Evolutionary conservation across 2,797 vertebrate species (phyloP).

Genomic region (Acanthurus lineatus): DNA sequence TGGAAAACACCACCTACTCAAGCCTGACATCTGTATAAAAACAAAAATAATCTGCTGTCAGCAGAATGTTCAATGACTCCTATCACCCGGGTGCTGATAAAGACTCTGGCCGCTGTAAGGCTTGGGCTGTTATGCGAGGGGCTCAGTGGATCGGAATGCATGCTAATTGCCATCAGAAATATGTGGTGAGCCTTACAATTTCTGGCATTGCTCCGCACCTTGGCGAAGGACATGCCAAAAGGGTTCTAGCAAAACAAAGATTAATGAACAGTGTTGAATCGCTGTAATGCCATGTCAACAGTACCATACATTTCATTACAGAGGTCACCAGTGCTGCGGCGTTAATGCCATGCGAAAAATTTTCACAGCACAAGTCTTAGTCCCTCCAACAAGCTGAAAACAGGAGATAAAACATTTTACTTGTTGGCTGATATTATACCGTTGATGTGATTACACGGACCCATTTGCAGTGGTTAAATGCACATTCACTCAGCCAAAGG

Average conservation of each 20-base stretch:
- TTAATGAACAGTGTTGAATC: conserved; percentile 87
- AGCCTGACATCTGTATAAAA: conserved; percentile 91
- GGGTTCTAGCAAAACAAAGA: conserved; percentile 83
- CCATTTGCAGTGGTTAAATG: conserved; percentile 58
- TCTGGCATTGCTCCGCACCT: conserved; percentile 85
- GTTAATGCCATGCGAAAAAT: conserved; percentile 80
- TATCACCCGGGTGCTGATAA: conserved; percentile 87
- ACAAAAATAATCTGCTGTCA: conserved; percentile 94
- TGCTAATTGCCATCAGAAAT: conserved; percentile 95
- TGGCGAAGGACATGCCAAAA: conserved; percentile 84
- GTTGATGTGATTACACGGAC: conserved; percentile 79
- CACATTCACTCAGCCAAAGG: conserved; percentile 62
- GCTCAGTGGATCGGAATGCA: conserved; percentile 98
- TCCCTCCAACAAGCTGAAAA: conserved; percentile 77
- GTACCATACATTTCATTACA: conserved; percentile 84
- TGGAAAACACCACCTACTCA: conserved; percentile 88
- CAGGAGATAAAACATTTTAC: conserved; percentile 83
- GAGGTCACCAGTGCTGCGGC: conserved; percentile 79
- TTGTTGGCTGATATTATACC: conserved; percentile 74
- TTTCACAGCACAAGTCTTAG: conserved; percentile 70
- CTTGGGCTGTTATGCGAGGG: conserved; percentile 88
- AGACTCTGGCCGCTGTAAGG: conserved; percentile 87
- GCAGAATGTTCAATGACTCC: conserved; percentile 90
- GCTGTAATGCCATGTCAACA: conserved; percentile 86
- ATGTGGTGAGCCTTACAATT: conserved; percentile 84